phyloP scores from a whole-genome alignment of 1,140 invertebrate genomes.

The Spodoptera frugiperda region DNA sequence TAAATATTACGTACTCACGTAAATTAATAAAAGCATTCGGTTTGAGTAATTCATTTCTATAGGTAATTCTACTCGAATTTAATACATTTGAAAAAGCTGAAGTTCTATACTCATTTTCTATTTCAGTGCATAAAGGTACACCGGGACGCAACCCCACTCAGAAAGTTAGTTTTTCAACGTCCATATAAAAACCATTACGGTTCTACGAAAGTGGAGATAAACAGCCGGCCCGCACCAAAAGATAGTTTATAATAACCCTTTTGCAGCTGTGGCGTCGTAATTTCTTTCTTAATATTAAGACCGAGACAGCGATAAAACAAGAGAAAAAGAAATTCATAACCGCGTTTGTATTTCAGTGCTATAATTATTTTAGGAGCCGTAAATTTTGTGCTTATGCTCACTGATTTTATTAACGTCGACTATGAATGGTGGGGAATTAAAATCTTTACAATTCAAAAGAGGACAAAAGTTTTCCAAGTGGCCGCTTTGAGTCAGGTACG shows the following conservation, averaged over 20 bases:
- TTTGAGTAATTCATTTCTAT: too few species aligned
- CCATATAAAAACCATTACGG: constrained; percentile 33
- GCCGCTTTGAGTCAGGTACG: neutral
- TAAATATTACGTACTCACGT: neutral
- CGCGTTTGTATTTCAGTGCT: constrained; percentile 27
- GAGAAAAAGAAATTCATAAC: constrained; percentile 36
- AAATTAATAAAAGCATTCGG: too few species aligned
- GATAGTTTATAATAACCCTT: constrained; percentile 43
- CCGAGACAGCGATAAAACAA: constrained; percentile 33
- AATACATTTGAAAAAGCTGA: too few species aligned
- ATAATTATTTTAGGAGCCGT: constrained; percentile 34
- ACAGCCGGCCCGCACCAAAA: constrained; percentile 8
- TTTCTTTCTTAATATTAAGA: constrained; percentile 38
- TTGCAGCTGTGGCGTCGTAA: constrained; percentile 35
- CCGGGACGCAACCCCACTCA: neutral
- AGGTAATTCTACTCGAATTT: too few species aligned
- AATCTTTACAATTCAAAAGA: neutral
- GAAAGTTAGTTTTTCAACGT: constrained; percentile 3
- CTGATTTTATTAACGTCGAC: constrained; percentile 31
- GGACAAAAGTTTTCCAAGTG: neutral
- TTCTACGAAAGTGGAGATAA: constrained; percentile 22
- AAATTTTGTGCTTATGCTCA: constrained; percentile 26
- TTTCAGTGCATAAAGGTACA: too few species aligned
- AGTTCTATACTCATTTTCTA: too few species aligned
- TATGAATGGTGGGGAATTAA: constrained; percentile 24